phyloP scores from a whole-genome alignment of 2,888 invertebrate genomes.

The Habroteleia sp. region DNA sequence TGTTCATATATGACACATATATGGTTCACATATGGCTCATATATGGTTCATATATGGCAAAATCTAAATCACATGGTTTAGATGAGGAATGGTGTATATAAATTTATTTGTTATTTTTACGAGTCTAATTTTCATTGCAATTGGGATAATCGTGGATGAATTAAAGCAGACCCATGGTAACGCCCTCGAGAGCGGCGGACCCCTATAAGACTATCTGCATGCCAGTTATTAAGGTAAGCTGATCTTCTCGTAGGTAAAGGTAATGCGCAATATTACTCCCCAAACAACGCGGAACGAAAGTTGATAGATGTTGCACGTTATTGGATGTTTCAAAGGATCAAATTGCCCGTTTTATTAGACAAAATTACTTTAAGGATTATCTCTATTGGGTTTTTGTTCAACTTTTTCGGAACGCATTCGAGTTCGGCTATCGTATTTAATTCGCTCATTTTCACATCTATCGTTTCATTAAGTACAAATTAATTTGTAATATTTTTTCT shows the following conservation, averaged over 20 bases:
- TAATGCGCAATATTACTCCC: conserved; percentile 68
- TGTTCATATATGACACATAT: too few species aligned
- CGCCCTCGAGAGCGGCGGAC: conserved; percentile 70
- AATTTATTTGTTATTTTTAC: too few species aligned
- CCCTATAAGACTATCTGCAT: conserved; percentile 69
- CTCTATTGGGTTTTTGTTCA: too few species aligned
- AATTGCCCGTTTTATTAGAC: conserved; percentile 57
- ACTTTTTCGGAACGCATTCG: too few species aligned
- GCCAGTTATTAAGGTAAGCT: conserved; percentile 80
- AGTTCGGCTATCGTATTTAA: too few species aligned
- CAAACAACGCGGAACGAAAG: conserved; percentile 53
- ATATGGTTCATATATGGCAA: too few species aligned
- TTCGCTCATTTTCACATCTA: too few species aligned
- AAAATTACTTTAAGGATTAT: conserved; percentile 54
- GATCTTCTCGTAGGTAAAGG: conserved; percentile 75
- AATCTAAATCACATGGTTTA: too few species aligned
- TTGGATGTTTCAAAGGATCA: conserved; percentile 64
- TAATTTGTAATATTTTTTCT: too few species aligned
- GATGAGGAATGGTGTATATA: too few species aligned
- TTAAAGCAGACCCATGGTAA: conserved; percentile 76
- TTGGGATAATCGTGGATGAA: conserved; percentile 65
- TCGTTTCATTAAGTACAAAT: too few species aligned
- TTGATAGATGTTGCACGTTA: conserved; percentile 54
- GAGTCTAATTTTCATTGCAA: conserved; percentile 70
- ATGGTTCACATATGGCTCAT: too few species aligned